Conservation (phyloP, 2,797 vertebrate genomes). For the Sarcoramphus papa region DNA sequence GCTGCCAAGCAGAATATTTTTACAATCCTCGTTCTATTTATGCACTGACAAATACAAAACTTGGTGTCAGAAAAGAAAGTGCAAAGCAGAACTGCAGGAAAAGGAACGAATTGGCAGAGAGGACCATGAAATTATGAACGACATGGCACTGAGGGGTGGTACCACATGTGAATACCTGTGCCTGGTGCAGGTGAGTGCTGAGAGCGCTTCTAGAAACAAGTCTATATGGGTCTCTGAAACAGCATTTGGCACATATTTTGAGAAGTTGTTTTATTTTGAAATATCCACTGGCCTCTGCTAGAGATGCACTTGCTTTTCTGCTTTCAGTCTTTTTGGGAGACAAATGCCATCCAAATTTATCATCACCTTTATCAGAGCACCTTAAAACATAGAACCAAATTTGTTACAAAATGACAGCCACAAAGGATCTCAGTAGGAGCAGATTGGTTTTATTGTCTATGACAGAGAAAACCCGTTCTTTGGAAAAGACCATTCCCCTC, state of each 20-base stretch:
- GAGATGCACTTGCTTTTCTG: background rate
- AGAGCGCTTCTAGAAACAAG: background rate
- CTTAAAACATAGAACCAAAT: background rate
- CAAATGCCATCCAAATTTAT: background rate
- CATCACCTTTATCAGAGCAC: background rate
- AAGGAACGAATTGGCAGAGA: background rate
- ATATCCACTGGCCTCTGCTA: background rate
- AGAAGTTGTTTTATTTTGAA: background rate
- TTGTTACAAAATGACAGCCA: background rate
- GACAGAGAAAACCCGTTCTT: background rate
- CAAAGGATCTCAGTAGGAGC: background rate
- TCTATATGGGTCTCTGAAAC: background rate
- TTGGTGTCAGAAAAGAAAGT: conserved; percentile 1
- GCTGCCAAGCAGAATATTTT: conserved; percentile 67
- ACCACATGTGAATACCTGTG: background rate
- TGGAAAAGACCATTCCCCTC: background rate
- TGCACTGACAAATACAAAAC: conserved; percentile 39
- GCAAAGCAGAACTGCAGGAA: background rate
- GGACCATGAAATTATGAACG: background rate
- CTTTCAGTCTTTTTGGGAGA: background rate
- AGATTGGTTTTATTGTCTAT: background rate
- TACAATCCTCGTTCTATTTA: conserved; percentile 43
- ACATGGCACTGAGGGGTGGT: background rate
- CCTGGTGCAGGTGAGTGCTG: background rate
- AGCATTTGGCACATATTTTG: background rate